Evolutionary conservation across 2,797 vertebrate species (phyloP), one percentile per base, ranked within the genome.

Genomic region (Serranus cabrilla): DNA sequence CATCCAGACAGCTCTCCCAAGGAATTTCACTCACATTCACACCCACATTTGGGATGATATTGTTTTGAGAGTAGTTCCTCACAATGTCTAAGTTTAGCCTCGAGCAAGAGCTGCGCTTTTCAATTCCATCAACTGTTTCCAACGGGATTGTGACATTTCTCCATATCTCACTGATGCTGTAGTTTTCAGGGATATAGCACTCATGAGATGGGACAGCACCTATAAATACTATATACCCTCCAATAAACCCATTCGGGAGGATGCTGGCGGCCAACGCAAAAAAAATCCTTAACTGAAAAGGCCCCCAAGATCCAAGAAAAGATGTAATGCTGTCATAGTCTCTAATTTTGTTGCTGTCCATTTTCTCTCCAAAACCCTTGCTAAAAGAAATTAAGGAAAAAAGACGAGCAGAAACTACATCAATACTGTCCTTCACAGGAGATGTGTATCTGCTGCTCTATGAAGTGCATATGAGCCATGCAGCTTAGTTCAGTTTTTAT

Each of bases 191-290:
- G 45, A 97, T 83, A 7, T 67, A 79, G 85, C 97, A 98, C 67
- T 82, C 87, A 60, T 97, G 96, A 79, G 94, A 90, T 0, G 97
- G 96, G 0, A 83, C 91, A 6, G 89, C 96, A 0, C 86, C 94
- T 20, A 96, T 86, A 80, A 97, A 98, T 34, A 97, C 88, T 0
- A 87, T 72, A 0, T 96, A 96, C 10, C 93, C 7, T 0, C 94
- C 95, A 1, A 90, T 90, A 75, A 97, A 96, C 21, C 96, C 97
- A 21, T 97, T 98, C 2, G 96, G 96, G 14, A 97, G 34, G 81
- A 96, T 96, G 87, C 96, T 98, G 85, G 94, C 86, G 37, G 95
- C 96, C 78, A 97, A 93, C 0, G 96, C 91, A 2, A 97, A 93
- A 78, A 97, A 97, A n/a, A 97, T 37, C 56, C 93, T 89, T 6